phyloP scores from a whole-genome alignment of 2,113 vertebrate genomes.

The Paramormyrops kingsleyae region DNA sequence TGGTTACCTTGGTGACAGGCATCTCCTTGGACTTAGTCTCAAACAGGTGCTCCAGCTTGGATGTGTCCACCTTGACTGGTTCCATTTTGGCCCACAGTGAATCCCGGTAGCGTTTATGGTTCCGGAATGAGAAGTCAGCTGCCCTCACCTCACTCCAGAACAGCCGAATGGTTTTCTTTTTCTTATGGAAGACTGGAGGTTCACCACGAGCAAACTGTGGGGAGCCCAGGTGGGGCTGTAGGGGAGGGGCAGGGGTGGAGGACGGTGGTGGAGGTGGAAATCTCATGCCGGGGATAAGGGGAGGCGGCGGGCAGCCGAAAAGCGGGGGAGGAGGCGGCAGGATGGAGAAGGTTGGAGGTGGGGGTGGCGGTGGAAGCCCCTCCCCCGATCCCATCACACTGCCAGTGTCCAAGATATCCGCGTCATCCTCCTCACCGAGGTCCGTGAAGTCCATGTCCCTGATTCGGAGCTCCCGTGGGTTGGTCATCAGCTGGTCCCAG shows the following conservation, averaged over 20 bases:
- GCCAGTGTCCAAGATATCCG: slow-evolving; percentile 82
- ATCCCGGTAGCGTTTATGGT: slow-evolving; percentile 79
- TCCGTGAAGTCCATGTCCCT: slow-evolving; percentile 98
- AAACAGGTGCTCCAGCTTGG: slow-evolving; percentile 94
- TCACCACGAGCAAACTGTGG: slow-evolving; percentile 77
- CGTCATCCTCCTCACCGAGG: slow-evolving; percentile 84
- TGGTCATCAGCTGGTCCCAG: slow-evolving; percentile 96
- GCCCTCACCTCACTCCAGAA: slow-evolving; percentile 97
- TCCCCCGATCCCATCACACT: slow-evolving; percentile 62
- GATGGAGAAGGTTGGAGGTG: slow-evolving; percentile 61
- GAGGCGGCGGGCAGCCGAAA: slow-evolving; percentile 62
- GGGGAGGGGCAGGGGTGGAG: slow-evolving; percentile 69
- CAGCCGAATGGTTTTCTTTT: slow-evolving; percentile 96
- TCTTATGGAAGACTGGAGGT: slow-evolving; percentile 81
- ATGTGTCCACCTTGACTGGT: slow-evolving; percentile 88
- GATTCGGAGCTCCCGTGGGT: slow-evolving; percentile 85
- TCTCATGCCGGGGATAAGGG: slow-evolving; percentile 65
- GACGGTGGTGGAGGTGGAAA: slow-evolving; percentile 57
- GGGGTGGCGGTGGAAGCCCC: slow-evolving; percentile 70
- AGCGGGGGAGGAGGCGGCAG: slow-evolving; percentile 74
- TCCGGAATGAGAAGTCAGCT: slow-evolving; percentile 82
- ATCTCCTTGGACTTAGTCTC: slow-evolving; percentile 97
- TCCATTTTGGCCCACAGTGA: slow-evolving; percentile 96
- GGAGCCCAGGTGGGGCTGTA: slow-evolving; percentile 62
- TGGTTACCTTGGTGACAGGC: slow-evolving; percentile 85